Evolutionary conservation across 2,888 invertebrate genomes (phyloP), one percentile per base, ranked within the genome.

Genomic region (Itoplectis maculator): DNA sequence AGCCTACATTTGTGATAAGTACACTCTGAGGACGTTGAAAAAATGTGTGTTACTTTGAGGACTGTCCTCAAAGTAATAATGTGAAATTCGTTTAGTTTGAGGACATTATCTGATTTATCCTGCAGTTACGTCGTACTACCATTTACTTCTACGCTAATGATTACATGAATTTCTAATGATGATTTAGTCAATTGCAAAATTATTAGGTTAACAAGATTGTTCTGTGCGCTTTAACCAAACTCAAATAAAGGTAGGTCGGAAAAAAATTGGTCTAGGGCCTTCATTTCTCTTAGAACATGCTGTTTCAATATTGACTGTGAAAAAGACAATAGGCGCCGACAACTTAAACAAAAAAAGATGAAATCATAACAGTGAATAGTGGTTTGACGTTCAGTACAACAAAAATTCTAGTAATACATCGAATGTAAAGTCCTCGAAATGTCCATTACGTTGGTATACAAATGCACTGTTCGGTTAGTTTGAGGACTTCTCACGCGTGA

Each of bases 41-140:
- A n/a, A 49, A 18, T 18, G 3, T 15, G 18, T 49, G 49, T 18
- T 49, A 49, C 49, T 49, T 49, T 49, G 15, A 49, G 49, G 49
- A 49, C 49, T 13, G 49, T 49, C 49, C 49, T 49, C 15, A 49
- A 49, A 49, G 18, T 49, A 49, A 15, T 15, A 42, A 18, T 49
- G 7, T 49, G 49, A 15, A 2, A 3, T 49, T 49, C 18, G 18
- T 49, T 15, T 18, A 15, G 18, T 15, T 15, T 49, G 49, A 49
- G 49, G 49, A 49, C 49, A 49, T 42, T 42, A 42, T 42, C 42
- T 42, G 5, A 42, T 5, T 8, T 42, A 42, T 42, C 13, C 42
- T 42, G 42, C 42, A 42, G 5, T 42, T 8, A 42, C 42, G 3
- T 42, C 9, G 9, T 42, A 42, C 42, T 42, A 8, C 42, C 42